Percentiles rank a stretch among this genome's conserved stretches.
These are phyloP conservation scores for Narcine bancroftii DNA, from an alignment of 2,113 vertebrate genomes.

Conservation along the genomic window DNA sequence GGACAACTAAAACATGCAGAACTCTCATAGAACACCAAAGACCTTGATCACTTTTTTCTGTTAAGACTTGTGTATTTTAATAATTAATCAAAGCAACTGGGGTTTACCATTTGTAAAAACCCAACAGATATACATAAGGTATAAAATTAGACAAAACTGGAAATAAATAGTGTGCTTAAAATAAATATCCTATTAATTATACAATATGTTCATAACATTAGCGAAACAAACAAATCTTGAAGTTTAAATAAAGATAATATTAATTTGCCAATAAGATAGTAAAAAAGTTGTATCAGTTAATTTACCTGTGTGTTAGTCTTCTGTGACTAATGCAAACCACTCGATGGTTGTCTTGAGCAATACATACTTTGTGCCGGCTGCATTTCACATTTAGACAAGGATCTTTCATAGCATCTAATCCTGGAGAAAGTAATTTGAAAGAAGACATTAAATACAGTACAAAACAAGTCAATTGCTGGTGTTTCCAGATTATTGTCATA, in stretches of 20 bases:
- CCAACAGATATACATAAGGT: neutral
- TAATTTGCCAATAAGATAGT: neutral
- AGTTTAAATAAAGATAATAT: neutral
- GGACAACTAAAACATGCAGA: neutral
- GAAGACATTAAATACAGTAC: constrained; percentile 26
- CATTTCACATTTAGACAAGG: constrained; percentile 94
- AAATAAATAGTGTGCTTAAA: neutral
- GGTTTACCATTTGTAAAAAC: too few relatives aligned
- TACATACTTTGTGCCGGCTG: constrained; percentile 84
- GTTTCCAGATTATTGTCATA: neutral
- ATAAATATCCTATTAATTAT: neutral
- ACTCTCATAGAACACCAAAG: neutral
- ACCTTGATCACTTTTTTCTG: neutral
- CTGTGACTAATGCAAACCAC: constrained; percentile 83
- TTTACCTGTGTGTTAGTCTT: constrained; percentile 74
- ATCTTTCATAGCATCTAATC: constrained; percentile 83
- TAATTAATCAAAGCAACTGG: neutral
- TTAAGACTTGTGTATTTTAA: neutral
- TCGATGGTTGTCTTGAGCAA: constrained; percentile 77
- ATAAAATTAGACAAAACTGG: neutral
- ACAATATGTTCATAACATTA: neutral
- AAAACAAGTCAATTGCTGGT: neutral
- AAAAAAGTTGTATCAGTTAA: constrained; percentile 39
- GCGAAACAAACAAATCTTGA: neutral
- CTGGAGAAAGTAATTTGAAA: constrained; percentile 49